Conservation (phyloP, 2,113 vertebrate genomes). For the Bufo bufo region DNA sequence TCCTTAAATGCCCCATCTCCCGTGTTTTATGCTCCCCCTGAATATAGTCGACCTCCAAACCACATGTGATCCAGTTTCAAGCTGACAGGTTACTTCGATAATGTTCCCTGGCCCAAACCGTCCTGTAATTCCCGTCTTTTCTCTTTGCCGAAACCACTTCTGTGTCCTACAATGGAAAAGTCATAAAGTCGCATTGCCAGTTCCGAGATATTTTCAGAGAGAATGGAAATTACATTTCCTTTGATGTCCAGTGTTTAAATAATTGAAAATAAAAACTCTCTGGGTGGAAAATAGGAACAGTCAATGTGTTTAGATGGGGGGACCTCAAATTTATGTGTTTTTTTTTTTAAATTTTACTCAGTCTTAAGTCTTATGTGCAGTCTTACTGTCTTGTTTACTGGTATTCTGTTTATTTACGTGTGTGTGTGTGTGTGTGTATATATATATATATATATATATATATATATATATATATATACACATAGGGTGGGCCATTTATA, state of each 20-base stretch:
- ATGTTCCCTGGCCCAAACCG: background rate
- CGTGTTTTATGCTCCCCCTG: background rate
- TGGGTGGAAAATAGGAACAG: background rate
- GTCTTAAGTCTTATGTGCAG: background rate
- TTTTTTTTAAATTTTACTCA: background rate
- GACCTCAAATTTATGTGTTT: background rate
- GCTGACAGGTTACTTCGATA: conserved; percentile 45
- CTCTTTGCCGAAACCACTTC: background rate
- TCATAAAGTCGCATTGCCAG: background rate
- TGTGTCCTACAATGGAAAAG: conserved; percentile 33
- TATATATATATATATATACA: too few species aligned
- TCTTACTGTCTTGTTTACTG: background rate
- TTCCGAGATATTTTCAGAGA: conserved; percentile 30
- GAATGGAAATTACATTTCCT: conserved; percentile 36
- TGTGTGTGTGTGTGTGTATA: too few species aligned
- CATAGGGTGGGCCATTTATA: too few species aligned
- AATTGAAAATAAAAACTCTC: background rate
- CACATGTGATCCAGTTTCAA: conserved; percentile 16
- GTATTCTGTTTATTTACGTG: background rate
- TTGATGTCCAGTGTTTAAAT: background rate
- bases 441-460: too few species aligned
- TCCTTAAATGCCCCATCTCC: conserved; percentile 28
- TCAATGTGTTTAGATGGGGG: background rate
- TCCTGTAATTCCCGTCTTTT: conserved; percentile 21
- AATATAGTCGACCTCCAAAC: conserved; percentile 13